Evolutionary conservation across 2,113 vertebrate genomes (phyloP), one percentile per base, ranked within the genome.

Genomic region (Mustela nigripes): DNA sequence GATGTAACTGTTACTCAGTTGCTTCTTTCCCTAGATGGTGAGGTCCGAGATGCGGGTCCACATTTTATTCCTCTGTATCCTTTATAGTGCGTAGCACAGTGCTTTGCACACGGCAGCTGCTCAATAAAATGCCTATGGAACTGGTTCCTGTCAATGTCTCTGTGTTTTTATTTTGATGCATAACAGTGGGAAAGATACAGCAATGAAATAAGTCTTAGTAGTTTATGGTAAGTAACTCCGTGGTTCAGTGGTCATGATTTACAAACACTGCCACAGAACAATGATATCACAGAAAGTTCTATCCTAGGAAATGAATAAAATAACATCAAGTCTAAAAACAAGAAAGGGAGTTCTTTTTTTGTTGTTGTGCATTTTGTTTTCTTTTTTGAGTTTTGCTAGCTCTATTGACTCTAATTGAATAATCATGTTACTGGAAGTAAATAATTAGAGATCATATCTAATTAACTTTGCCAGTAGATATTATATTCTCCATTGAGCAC

Each of bases 391-490:
- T 4, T 48, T 95, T 91, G 48, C 83, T 76, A 92, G n/a, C 53
- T 26, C 31, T 69, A 24, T 19, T 45, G 89, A 7, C 26, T 81
- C 26, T 26, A 91, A 91, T 67, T 42, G 50, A 89, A 83, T 53
- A 76, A 90, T 81, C 50, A 22, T 58, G 24, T 91, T 67, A 36
- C 7, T 42, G 42, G 50, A 82, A 85, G 39, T 83, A 69, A 83
- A 63, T 83, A 16, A 88, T 63, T 86, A 92, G 80, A 80, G 78
- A 67, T 16, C 11, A 45, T 80, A 26, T 2, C n/a, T 65, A 94
- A 87, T 33, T 79, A 50, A 96, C 92, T 81, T 78, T 90, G 71
- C 56, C 69, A 96, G 24, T 2, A 8, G 26, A 80, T 81, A 81
- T n/a, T 33, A 39, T 10, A 85, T 45, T 89, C 15, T 42, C 60